Conservation (phyloP, 2,797 vertebrate genomes). For the Lycodopsis pacificus region DNA sequence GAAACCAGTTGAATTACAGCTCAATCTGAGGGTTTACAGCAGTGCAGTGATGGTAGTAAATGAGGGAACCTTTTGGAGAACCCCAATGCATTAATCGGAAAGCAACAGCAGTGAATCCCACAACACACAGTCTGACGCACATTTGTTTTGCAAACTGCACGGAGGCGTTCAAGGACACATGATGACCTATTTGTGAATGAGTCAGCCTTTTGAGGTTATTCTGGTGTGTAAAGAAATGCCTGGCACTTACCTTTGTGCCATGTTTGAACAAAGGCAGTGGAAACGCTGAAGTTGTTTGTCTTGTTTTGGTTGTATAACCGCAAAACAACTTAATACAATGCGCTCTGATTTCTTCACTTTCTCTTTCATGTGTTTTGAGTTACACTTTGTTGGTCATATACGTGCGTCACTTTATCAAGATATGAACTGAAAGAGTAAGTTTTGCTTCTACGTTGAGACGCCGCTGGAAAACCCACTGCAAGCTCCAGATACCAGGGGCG, state of each 20-base stretch:
- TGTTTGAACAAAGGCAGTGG: constrained; percentile 22
- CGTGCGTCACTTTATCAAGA: neutral
- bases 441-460: neutral
- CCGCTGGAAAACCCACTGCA: too few species aligned
- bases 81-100: too few species aligned
- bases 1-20: neutral
- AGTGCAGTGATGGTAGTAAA: neutral
- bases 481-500: neutral
- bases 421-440: neutral
- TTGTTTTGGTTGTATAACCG: constrained; percentile 19
- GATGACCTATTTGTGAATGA: constrained; percentile 10
- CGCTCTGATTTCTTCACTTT: neutral
- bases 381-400: neutral
- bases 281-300: constrained; percentile 43
- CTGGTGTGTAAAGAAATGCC: neutral
- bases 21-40: neutral
- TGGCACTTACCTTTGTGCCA: constrained; percentile 9
- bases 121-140: neutral
- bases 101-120: too few species aligned
- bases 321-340: neutral
- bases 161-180: neutral
- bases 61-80: too few species aligned
- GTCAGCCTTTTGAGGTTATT: constrained; percentile 4
- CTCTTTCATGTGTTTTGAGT: neutral
- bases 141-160: constrained; percentile 2